Conservation (phyloP, 2,888 invertebrate genomes). For the Cataglyphis albicans region DNA sequence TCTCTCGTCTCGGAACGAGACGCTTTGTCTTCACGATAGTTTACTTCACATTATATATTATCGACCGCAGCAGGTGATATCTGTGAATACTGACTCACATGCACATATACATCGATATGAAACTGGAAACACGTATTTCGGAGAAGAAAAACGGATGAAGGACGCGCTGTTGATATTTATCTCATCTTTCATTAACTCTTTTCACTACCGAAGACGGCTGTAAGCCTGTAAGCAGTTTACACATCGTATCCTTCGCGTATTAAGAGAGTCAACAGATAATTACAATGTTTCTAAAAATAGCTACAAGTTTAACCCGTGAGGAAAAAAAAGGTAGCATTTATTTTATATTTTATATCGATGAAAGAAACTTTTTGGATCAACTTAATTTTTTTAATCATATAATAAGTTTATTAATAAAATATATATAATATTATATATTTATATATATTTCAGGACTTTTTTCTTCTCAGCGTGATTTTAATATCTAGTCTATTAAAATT, state of each 20-base stretch:
- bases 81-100: constrained; percentile 76
- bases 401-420: background rate
- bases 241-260: constrained; percentile 30
- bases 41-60: constrained; percentile 66
- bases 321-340: background rate
- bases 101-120: constrained; percentile 54
- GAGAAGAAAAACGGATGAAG: constrained; percentile 67
- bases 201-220: constrained; percentile 45
- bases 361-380: background rate
- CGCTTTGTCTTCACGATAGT: constrained; percentile 48
- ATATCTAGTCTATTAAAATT: background rate
- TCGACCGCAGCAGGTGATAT: constrained; percentile 82
- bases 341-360: background rate
- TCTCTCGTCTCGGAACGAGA: constrained; percentile 22
- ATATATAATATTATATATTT: background rate
- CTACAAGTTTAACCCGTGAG: background rate
- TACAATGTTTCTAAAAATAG: constrained; percentile 42
- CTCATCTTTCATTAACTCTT: constrained; percentile 56
- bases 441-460: background rate
- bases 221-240: constrained; percentile 48
- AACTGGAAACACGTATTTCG: constrained; percentile 73
- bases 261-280: constrained; percentile 33
- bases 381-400: background rate
- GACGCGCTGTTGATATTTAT: constrained; percentile 67
- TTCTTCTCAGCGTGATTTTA: background rate